Percentiles rank a stretch among this genome's conserved stretches.
Conservation (phyloP, 2,888 invertebrate species). For the Eupeodes latifasciatus region DNA sequence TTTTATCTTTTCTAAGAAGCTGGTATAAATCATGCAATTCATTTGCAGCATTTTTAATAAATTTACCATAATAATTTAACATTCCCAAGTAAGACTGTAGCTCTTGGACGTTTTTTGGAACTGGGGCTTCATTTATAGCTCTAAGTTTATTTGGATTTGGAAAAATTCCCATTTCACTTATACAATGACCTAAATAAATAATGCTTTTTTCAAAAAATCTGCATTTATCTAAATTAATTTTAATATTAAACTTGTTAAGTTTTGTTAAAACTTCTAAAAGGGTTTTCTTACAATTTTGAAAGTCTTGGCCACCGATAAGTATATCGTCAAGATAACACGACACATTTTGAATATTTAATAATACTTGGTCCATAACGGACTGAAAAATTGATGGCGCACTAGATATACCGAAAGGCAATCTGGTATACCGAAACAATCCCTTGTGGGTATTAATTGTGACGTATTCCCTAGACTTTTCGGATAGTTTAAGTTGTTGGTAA, state of each 20-base stretch:
- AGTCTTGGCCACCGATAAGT: not conserved
- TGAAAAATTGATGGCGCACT: conserved; percentile 64
- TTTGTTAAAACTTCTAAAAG: conserved; percentile 4
- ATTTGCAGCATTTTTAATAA: conserved; percentile 24
- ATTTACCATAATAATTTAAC: conserved; percentile 27
- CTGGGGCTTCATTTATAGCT: conserved; percentile 21
- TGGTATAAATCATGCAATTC: conserved; percentile 23
- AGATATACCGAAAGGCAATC: conserved; percentile 68
- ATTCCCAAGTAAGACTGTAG: conserved; percentile 39
- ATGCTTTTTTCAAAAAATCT: conserved; percentile 40
- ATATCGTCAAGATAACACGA: conserved; percentile 20
- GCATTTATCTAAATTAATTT: conserved; percentile 16
- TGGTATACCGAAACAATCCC: conserved; percentile 64
- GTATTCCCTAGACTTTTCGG: conserved; percentile 74
- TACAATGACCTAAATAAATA: conserved; percentile 37
- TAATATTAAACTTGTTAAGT: conserved; percentile 1
- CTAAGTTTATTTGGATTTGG: conserved; percentile 46
- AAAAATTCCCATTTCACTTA: conserved; percentile 36
- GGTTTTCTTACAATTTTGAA: not conserved
- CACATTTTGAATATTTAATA: conserved; percentile 3
- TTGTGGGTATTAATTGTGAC: conserved; percentile 78
- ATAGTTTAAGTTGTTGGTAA: conserved; percentile 76
- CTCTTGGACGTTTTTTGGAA: conserved; percentile 32
- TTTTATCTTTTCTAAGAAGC: conserved; percentile 18
- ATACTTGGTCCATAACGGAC: conserved; percentile 26